A percentile compares a stretch with the other conserved stretches of the same genome.
These are phyloP conservation scores for Zoanthus gigantus DNA, from an alignment of 92 coral and sea anemone genomes.

Conservation along the genomic window DNA sequence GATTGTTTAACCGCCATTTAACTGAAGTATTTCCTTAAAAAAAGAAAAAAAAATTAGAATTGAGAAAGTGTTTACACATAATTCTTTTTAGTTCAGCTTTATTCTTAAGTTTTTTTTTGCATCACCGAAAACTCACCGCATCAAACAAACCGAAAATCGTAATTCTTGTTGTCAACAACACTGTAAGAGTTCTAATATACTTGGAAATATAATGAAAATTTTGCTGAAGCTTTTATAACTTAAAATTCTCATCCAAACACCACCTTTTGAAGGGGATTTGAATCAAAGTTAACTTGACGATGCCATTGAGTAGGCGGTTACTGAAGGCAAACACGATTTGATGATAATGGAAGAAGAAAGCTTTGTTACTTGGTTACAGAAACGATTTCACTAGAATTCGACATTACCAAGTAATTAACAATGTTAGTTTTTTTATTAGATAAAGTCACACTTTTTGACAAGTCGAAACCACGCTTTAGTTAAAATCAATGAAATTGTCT, in stretches of 20 bases:
- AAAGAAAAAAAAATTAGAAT: neutral
- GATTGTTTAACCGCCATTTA: neutral
- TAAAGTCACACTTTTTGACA: neutral
- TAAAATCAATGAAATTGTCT: no score
- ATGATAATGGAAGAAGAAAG: neutral
- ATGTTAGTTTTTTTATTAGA: neutral
- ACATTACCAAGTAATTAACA: neutral
- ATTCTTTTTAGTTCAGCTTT: neutral
- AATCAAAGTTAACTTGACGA: neutral
- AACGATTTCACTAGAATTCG: neutral
- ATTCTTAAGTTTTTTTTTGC: neutral
- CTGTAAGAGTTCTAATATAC: neutral
- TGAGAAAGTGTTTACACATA: neutral
- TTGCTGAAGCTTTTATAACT: neutral
- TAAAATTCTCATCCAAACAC: no score
- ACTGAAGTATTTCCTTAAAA: neutral
- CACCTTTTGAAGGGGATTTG: neutral
- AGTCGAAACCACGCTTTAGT: neutral
- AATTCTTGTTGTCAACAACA: neutral
- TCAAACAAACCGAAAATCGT: neutral
- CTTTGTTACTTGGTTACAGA: neutral
- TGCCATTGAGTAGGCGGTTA: no score
- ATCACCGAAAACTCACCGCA: neutral
- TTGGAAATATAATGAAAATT: neutral
- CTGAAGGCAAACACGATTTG: no score